These are phyloP conservation scores for Cariama cristata DNA, from an alignment of 2,113 vertebrate genomes.

Conservation along the genomic window DNA sequence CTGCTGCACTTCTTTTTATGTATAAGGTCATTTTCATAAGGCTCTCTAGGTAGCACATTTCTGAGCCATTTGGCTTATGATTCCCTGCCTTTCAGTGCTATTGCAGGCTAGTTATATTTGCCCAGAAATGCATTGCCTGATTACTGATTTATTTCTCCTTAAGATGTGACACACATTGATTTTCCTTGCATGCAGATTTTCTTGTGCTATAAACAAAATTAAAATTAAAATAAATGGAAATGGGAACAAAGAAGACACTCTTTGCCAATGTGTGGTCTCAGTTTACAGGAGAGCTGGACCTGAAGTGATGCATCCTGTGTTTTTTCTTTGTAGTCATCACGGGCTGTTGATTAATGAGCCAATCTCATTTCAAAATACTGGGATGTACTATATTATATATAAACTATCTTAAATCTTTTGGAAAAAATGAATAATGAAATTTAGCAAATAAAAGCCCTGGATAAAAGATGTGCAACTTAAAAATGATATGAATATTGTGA, in stretches of 20 bases:
- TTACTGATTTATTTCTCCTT: not conserved
- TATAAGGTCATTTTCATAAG: not conserved
- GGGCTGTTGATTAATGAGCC: not conserved
- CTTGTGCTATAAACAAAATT: not conserved
- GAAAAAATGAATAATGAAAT: not conserved
- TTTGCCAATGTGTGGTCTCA: not conserved
- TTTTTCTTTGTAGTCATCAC: not conserved
- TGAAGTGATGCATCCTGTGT: not conserved
- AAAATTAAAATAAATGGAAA: not conserved
- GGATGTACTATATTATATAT: not conserved
- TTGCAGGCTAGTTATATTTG: not conserved
- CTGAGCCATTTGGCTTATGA: not conserved
- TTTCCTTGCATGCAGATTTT: not conserved
- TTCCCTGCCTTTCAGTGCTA: not conserved
- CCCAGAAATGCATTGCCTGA: not conserved
- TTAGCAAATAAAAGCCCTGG: not conserved
- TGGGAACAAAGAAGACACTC: not conserved
- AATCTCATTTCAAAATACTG: not conserved
- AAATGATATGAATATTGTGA: not conserved
- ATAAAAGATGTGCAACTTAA: not conserved
- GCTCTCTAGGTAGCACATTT: not conserved
- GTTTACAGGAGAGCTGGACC: not conserved
- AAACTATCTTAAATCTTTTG: not conserved
- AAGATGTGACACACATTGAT: not conserved
- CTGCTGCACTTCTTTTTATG: not conserved